phyloP scores from a whole-genome alignment of 1,140 invertebrate genomes.

The Armadillidium nasatum region DNA sequence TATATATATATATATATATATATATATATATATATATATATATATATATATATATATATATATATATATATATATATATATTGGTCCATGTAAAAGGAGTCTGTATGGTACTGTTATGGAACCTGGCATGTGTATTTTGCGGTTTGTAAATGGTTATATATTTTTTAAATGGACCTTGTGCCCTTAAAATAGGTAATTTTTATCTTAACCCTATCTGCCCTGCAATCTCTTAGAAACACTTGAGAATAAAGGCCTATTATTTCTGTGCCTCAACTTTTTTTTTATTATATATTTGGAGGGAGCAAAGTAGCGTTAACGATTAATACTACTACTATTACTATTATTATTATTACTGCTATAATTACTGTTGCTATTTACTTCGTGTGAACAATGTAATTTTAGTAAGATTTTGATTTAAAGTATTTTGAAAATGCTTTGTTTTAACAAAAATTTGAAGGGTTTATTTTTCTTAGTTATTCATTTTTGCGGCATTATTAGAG shows the following conservation, averaged over 20 bases:
- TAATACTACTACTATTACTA: slow-evolving; percentile 32
- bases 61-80: too few species aligned
- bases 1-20: too few species aligned
- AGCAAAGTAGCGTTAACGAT: slow-evolving; percentile 39
- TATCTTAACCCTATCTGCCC: slow-evolving; percentile 24
- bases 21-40: too few species aligned
- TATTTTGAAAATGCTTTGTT: not conserved
- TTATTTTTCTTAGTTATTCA: not conserved
- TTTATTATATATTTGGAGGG: slow-evolving; percentile 36
- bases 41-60: too few species aligned
- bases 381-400: too few species aligned
- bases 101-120: not conserved
- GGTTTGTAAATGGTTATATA: not conserved
- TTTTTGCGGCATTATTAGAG: not conserved
- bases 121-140: not conserved
- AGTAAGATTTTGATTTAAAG: too few species aligned
- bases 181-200: slow-evolving; percentile 4
- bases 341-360: too few species aligned
- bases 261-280: slow-evolving; percentile 42
- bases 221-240: slow-evolving; percentile 36
- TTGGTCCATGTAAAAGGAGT: not conserved
- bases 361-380: slow-evolving; percentile 12
- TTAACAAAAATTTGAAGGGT: not conserved
- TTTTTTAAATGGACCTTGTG: not conserved
- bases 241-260: slow-evolving; percentile 39